Conservation (phyloP, 1,140 invertebrate genomes). For the Heliconius himera region DNA sequence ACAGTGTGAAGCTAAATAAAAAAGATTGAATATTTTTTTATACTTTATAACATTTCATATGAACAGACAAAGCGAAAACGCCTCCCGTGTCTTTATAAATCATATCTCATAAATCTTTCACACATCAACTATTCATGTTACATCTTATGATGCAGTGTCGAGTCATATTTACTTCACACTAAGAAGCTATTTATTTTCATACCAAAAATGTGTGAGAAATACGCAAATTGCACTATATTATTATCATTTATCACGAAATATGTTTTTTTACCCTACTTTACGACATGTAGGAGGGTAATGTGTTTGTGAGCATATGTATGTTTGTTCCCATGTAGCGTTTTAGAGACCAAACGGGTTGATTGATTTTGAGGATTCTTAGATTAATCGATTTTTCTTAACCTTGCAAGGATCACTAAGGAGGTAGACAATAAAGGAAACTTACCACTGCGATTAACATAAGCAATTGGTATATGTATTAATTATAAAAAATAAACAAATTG, state of each 20-base stretch:
- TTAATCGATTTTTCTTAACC: too few species aligned
- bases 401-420: too few species aligned
- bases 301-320: too few species aligned
- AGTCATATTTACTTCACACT: constrained; percentile 29
- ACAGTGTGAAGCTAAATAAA: background rate
- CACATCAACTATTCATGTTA: constrained; percentile 8
- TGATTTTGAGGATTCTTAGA: too few species aligned
- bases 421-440: too few species aligned
- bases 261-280: background rate
- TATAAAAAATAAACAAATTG: too few species aligned
- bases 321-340: too few species aligned
- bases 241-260: background rate
- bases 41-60: background rate
- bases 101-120: background rate
- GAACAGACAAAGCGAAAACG: background rate
- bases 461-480: too few species aligned
- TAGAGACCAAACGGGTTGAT: too few species aligned
- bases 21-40: background rate
- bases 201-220: constrained; percentile 6
- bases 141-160: constrained; percentile 16
- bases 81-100: background rate
- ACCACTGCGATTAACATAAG: too few species aligned
- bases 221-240: background rate
- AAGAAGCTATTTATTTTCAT: constrained; percentile 32
- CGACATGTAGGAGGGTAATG: too few species aligned